Evolutionary conservation across 2,113 vertebrate species (phyloP).

Genomic region (Seriola dumerili): DNA sequence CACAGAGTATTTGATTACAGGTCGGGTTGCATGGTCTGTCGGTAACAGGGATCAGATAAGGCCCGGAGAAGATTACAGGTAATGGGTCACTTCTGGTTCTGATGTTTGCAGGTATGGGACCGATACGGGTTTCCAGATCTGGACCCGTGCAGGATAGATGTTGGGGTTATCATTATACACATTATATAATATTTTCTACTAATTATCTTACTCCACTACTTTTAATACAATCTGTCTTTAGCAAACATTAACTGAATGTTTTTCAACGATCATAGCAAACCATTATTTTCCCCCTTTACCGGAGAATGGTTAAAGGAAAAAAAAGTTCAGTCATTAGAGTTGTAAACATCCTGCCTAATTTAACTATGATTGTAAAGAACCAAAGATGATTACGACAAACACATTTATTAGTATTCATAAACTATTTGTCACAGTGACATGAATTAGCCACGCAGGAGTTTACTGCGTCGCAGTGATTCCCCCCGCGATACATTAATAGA

Average conservation of each 20-base stretch:
- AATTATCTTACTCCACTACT: too few relatives aligned
- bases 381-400: constrained; percentile 33
- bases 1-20: too few relatives aligned
- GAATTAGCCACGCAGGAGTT: constrained; percentile 39
- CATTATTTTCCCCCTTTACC: neutral
- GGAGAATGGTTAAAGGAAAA: rapidly evolving
- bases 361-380: constrained; percentile 29
- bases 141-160: too few relatives aligned
- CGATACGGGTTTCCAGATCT: too few relatives aligned
- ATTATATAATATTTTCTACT: too few relatives aligned
- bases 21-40: too few relatives aligned
- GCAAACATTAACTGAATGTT: neutral
- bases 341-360: constrained; percentile 40
- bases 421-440: constrained; percentile 55
- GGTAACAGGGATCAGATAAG: too few relatives aligned
- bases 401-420: constrained; percentile 58
- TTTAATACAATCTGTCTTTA: neutral
- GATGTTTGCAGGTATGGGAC: too few relatives aligned
- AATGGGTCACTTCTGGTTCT: too few relatives aligned
- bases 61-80: too few relatives aligned
- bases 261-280: neutral
- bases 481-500: constrained; percentile 39
- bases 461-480: constrained; percentile 4
- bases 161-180: too few relatives aligned
- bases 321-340: neutral